A percentile compares a stretch with the other conserved stretches of the same genome.
Conservation (phyloP, 2,888 invertebrate species). For the Monopis laevigella region DNA sequence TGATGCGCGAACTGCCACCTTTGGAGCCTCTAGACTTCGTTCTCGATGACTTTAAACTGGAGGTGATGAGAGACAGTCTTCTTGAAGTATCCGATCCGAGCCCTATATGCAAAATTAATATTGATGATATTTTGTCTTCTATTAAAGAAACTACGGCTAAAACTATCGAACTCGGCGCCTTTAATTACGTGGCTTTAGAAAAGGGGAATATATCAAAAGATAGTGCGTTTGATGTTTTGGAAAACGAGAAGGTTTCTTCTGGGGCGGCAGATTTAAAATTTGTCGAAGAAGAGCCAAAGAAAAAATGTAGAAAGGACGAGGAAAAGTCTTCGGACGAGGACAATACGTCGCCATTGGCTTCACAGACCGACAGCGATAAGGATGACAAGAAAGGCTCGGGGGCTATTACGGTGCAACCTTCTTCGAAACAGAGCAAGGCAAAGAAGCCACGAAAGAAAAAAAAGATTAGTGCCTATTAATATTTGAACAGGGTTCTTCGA, state of each 20-base stretch:
- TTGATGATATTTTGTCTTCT: slow-evolving; percentile 52
- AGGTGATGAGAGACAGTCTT: slow-evolving; percentile 55
- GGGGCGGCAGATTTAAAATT: slow-evolving; percentile 35
- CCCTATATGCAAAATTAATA: slow-evolving; percentile 57
- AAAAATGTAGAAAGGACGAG: slow-evolving; percentile 20
- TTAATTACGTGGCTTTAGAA: slow-evolving; percentile 52
- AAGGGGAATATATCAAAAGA: too few species aligned
- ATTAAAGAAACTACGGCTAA: slow-evolving; percentile 45
- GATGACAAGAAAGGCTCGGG: slow-evolving; percentile 49
- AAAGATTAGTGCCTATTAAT: too few species aligned
- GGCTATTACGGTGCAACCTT: slow-evolving; percentile 41
- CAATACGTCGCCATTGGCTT: slow-evolving; percentile 54
- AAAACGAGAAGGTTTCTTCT: slow-evolving; percentile 30
- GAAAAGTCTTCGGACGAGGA: slow-evolving; percentile 70
- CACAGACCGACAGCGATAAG: slow-evolving; percentile 65
- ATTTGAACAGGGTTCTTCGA: too few species aligned
- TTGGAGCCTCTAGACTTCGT: slow-evolving; percentile 49
- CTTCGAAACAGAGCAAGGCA: slow-evolving; percentile 49
- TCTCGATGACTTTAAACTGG: slow-evolving; percentile 51
- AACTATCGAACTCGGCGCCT: slow-evolving; percentile 43
- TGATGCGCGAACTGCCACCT: slow-evolving; percentile 43
- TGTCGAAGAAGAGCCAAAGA: neutral
- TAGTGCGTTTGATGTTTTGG: slow-evolving; percentile 6
- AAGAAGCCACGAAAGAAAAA: slow-evolving; percentile 71
- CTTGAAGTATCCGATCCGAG: slow-evolving; percentile 44